Evolutionary conservation across 2,888 invertebrate genomes (phyloP).

Genomic region (Coenonympha glycerion): DNA sequence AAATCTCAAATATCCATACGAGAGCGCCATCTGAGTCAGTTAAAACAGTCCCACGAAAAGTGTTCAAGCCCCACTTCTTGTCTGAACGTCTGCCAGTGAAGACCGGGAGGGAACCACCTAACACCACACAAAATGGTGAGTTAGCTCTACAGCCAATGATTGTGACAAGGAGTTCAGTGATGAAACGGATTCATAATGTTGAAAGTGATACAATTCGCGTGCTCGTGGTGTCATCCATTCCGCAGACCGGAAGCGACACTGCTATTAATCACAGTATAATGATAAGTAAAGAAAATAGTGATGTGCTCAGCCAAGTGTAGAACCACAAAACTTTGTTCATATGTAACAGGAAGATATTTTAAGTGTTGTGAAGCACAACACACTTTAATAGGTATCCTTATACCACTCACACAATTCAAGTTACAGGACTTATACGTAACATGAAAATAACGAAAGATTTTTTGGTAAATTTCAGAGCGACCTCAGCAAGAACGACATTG

Average conservation of each 20-base stretch:
- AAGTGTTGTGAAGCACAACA: slow-evolving; percentile 48
- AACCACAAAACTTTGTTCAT: too few species aligned
- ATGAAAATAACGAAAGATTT: slow-evolving; percentile 63
- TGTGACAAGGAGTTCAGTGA: slow-evolving; percentile 69
- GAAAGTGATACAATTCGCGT: slow-evolving; percentile 51
- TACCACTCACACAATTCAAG: slow-evolving; percentile 45
- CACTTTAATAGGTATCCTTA: slow-evolving; percentile 37
- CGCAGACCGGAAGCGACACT: slow-evolving; percentile 58
- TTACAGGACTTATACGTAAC: too few species aligned
- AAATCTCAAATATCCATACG: slow-evolving; percentile 79
- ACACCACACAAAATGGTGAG: slow-evolving; percentile 83
- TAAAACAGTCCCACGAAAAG: slow-evolving; percentile 82
- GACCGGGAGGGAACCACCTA: slow-evolving; percentile 79
- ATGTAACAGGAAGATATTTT: slow-evolving; percentile 38
- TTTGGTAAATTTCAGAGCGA: slow-evolving; percentile 84
- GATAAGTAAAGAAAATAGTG: slow-evolving; percentile 44
- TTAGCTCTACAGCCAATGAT: slow-evolving; percentile 62
- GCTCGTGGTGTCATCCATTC: slow-evolving; percentile 51
- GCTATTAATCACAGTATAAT: slow-evolving; percentile 30
- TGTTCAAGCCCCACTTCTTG: slow-evolving; percentile 85
- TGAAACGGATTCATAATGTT: slow-evolving; percentile 50
- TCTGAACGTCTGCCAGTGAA: slow-evolving; percentile 84
- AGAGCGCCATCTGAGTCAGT: slow-evolving; percentile 84
- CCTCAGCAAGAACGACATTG: slow-evolving; percentile 90
- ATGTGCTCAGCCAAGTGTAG: slow-evolving; percentile 56